These are phyloP conservation scores for Agrochola circellaris DNA, from an alignment of 2,888 invertebrate genomes.

Conservation along the genomic window DNA sequence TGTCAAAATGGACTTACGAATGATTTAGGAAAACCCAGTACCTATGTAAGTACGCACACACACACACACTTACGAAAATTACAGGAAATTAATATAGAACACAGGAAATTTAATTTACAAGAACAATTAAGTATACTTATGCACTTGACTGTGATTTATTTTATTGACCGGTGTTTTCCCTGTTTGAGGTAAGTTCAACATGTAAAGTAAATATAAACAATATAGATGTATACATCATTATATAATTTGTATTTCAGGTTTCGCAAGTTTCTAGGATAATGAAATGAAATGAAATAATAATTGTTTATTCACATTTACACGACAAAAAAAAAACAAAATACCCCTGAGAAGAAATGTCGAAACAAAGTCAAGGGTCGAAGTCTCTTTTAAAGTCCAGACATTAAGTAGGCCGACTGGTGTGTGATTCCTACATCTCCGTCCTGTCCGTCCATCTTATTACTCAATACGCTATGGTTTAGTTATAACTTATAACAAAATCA, in stretches of 20 bases:
- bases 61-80: background rate
- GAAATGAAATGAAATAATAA: background rate
- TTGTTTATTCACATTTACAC: background rate
- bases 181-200: background rate
- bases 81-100: slow-evolving; percentile 6
- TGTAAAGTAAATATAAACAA: background rate
- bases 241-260: background rate
- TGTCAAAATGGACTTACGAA: background rate
- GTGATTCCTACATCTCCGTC: background rate
- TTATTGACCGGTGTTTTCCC: slow-evolving; percentile 11
- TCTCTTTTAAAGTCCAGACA: no score
- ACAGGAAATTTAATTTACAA: slow-evolving; percentile 11
- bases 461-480: background rate
- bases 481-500: background rate
- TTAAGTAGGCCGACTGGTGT: background rate
- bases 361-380: background rate
- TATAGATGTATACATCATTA: background rate
- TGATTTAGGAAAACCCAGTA: slow-evolving; percentile 9
- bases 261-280: background rate
- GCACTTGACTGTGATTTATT: slow-evolving; percentile 12
- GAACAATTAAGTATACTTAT: background rate
- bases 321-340: background rate
- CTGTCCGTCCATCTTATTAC: no score
- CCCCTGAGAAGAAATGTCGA: background rate
- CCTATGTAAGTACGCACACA: background rate